Evolutionary conservation across 2,888 invertebrate genomes (phyloP), one percentile per base, ranked within the genome.

Genomic region (Euphydryas editha): DNA sequence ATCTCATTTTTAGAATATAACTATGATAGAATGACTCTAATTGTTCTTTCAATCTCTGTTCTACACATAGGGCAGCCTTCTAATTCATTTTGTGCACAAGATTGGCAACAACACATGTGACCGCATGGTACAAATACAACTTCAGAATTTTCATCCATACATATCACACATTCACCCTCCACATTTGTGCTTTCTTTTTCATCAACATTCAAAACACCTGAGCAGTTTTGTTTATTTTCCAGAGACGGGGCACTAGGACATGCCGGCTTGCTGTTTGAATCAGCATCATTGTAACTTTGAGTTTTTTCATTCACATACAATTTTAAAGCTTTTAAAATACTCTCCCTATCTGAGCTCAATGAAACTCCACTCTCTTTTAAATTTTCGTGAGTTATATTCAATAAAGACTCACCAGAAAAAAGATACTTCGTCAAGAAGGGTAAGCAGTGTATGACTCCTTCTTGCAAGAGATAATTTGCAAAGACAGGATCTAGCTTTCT

Each of bases 111-210:
- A 81, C 97, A 98, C 81, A 97, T 94, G 85, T 98, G 98, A 64
- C 98, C 98, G 83, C 98, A 98, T 63, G 97, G 96, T 76, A 97
- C 94, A 92, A 97, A 97, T 78, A 97, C 95, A 60, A 97, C 93
- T 83, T 95, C 94, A 75, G 88, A 87, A 83, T 92, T 93, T 73
- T 91, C 87, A 85, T 97, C 97, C 94, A 98, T 94, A 83, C 97
- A 98, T 75, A 98, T 94, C 44, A 97, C 96, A 92, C 98, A 98
- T 88, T 98, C 97, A 10, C 94, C 92, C 70, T 90, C 90, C 54
- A 81, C 81, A 76, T 65, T 57, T 39, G 78, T 70, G 60, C 76
- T 80, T 59, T 86, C 86, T 67, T 80, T 78, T 66, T 87, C 81
- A 67, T 81, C 75, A 70, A 74, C 71, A 70, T 76, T 84, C 11